Evolutionary conservation across 2,113 vertebrate genomes (phyloP), one percentile per base, ranked within the genome.

Genomic region (Gadus chalcogrammus): DNA sequence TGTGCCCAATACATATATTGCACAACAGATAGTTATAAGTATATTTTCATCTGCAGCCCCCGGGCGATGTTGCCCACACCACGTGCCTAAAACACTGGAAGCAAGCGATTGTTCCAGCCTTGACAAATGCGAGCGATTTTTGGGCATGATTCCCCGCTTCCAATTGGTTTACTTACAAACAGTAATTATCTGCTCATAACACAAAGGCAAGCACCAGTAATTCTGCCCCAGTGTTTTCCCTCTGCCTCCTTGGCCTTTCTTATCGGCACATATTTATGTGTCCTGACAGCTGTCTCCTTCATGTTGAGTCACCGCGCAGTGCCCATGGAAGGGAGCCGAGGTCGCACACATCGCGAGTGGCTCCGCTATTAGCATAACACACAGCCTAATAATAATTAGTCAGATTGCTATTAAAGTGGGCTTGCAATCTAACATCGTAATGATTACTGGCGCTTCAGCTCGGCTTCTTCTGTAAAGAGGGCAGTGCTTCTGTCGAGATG

Each of bases 251-350:
- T 87, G 87, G 85, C 87, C 88, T 87, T 88, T 84, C 86, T 88
- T 81, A 86, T 88, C 84, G 83, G 68, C 4, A 79, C 64, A 2
- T 90, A 91, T 91, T 93, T 93, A 91, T 94, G 92, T 86, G 86
- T 92, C 93, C 89, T 90, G 88, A 85, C 88, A 90, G 83, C 87
- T 87, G 82, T 74, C 88, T 84, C 77, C 79, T 88, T 84, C 75
- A 70, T 82, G 84, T 92, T 91, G 88, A 91, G 87, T 89, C 84
- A 90, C 74, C 76, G 81, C 85, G 90, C 89, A 89, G 86, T 92
- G 90, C 80, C 82, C 73, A 88, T 78, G 84, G 88, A 90, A 85
- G 90, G 88, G 88, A 90, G 82, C 72, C 88, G 72, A 88, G 78
- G 80, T 90, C 87, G 81, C 90, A 76, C 79, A 84, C 93, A 74